A percentile compares a stretch with the other conserved stretches of the same genome.
phyloP scores from a whole-genome alignment of 2,113 vertebrate genomes.

The Shinisaurus crocodilurus region DNA sequence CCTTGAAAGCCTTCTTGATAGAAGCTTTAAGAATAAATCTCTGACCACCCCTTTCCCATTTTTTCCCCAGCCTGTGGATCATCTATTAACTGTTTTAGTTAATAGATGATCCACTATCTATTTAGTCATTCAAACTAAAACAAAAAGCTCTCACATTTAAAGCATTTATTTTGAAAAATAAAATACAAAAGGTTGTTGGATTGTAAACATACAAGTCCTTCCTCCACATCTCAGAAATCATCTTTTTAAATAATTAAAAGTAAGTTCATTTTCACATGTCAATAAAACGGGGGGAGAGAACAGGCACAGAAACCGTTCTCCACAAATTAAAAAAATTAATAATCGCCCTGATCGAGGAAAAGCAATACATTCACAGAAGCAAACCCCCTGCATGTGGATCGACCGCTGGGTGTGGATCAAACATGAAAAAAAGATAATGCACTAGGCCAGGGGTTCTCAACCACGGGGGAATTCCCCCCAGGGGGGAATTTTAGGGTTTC shows the following conservation, averaged over 20 bases:
- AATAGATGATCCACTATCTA: too few species aligned
- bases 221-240: conserved; percentile 63
- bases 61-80: neutral
- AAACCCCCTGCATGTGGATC: neutral
- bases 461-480: too few species aligned
- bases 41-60: too few species aligned
- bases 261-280: conserved; percentile 67
- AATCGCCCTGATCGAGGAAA: neutral
- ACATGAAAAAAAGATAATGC: too few species aligned
- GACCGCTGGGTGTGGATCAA: neutral
- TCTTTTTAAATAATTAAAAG: conserved; percentile 79
- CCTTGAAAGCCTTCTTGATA: neutral
- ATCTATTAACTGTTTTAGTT: too few species aligned
- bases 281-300: conserved; percentile 42
- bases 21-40: neutral
- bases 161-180: conserved; percentile 90
- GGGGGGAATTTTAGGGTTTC: too few species aligned
- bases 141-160: conserved; percentile 71
- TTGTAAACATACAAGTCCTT: conserved; percentile 78
- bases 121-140: neutral
- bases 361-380: neutral
- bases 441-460: too few species aligned
- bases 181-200: conserved; percentile 84
- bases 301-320: conserved; percentile 53
- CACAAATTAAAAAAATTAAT: neutral